Evolutionary conservation across 1,140 invertebrate species (phyloP).

Genomic region (Megalonaias nervosa): DNA sequence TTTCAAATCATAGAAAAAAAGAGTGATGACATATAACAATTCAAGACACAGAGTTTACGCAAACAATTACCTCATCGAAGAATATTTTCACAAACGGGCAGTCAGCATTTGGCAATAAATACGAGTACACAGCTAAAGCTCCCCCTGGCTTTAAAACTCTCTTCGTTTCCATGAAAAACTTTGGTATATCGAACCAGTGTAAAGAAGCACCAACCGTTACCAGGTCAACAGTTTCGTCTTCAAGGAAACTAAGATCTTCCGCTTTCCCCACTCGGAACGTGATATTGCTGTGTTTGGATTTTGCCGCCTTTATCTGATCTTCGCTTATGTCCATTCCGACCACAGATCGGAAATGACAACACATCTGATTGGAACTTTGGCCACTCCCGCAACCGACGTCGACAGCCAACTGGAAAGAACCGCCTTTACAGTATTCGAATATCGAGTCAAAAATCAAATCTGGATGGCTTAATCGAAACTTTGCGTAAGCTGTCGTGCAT

Average conservation of each 20-base stretch:
- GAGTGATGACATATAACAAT: no score
- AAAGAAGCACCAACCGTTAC: conserved; percentile 66
- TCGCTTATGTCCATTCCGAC: conserved; percentile 39
- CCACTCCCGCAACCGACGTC: conserved; percentile 75
- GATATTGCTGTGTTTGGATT: conserved; percentile 16
- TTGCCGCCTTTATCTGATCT: conserved; percentile 19
- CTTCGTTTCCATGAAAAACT: conserved; percentile 70
- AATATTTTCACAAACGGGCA: no score
- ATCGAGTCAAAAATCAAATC: no score
- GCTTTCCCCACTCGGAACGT: conserved; percentile 61
- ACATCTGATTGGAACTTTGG: conserved; percentile 70
- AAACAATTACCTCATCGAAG: no score
- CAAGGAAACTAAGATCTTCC: conserved; percentile 59
- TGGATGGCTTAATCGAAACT: no score
- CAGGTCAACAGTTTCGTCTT: conserved; percentile 65
- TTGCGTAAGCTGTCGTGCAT: no score
- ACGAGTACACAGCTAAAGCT: conserved; percentile 64
- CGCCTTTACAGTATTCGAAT: no score
- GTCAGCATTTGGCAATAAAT: no score
- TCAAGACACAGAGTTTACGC: no score
- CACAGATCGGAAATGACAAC: conserved; percentile 64
- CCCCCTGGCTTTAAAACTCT: conserved; percentile 69
- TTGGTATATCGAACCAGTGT: conserved; percentile 73
- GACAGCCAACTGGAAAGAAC: conserved; percentile 40
- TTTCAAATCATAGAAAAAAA: no score